phyloP scores from a whole-genome alignment of 2,113 vertebrate species.

The Asarcornis scutulata region DNA sequence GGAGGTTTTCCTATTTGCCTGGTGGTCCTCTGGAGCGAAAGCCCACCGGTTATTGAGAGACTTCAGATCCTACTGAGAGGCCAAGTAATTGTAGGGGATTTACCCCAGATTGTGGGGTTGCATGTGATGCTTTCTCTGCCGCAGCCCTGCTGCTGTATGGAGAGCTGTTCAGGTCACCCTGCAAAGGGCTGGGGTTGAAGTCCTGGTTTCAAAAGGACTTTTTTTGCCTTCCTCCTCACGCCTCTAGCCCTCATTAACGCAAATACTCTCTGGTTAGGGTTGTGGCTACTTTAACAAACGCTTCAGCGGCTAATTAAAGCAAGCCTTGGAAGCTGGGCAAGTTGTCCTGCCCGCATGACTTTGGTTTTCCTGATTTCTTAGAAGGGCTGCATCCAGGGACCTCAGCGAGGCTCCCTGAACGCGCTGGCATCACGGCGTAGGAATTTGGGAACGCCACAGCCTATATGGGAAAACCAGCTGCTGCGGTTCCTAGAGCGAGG shows the following conservation, averaged over 20 bases:
- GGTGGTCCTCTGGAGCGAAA: neutral
- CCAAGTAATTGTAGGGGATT: neutral
- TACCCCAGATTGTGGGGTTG: neutral
- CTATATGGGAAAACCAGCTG: slow-evolving; percentile 38
- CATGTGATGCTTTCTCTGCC: neutral
- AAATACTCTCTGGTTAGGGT: neutral
- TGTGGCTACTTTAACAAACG: neutral
- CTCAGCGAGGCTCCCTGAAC: neutral
- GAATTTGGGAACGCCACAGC: slow-evolving; percentile 46
- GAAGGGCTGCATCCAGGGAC: slow-evolving; percentile 6
- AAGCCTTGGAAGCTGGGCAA: neutral
- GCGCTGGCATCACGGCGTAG: neutral
- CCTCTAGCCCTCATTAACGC: neutral
- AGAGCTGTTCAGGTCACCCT: neutral
- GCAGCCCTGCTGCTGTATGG: neutral
- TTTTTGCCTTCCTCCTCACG: neutral
- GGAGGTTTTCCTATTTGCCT: neutral
- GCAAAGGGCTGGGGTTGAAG: neutral
- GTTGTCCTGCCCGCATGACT: slow-evolving; percentile 1
- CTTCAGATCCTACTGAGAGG: neutral
- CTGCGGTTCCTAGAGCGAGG: slow-evolving; percentile 48
- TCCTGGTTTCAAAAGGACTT: neutral
- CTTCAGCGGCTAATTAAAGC: slow-evolving; percentile 10
- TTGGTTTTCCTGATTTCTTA: slow-evolving; percentile 51
- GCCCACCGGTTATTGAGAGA: neutral